phyloP scores from a whole-genome alignment of 53 echinoderm and acorn worm genomes.

The Crossaster papposus region DNA sequence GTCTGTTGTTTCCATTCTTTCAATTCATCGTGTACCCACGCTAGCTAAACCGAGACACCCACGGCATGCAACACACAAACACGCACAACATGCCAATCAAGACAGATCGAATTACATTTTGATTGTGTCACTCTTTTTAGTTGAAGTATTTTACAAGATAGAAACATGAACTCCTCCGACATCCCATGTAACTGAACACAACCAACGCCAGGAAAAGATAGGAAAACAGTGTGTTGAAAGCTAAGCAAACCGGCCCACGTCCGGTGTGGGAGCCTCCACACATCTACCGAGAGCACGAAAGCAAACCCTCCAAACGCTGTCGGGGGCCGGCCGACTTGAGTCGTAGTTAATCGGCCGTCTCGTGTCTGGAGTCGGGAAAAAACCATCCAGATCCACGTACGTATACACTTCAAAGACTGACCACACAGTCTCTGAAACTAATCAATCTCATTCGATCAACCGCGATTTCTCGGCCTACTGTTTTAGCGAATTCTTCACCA shows the following conservation, averaged over 20 bases:
- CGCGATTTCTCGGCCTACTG: constrained; percentile 6
- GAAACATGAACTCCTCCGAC: background rate
- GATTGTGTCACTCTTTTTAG: background rate
- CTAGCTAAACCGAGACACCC: too few species aligned
- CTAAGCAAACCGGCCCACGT: background rate
- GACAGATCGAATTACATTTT: constrained; percentile 23
- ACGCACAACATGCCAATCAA: background rate
- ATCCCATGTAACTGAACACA: background rate
- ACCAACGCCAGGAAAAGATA: background rate
- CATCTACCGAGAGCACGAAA: constrained; percentile 15
- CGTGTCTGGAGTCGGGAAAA: background rate
- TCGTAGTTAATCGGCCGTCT: constrained; percentile 37
- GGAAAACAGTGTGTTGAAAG: background rate
- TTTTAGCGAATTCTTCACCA: background rate
- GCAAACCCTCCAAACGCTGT: constrained; percentile 12
- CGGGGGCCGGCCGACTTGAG: background rate
- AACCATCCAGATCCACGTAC: constrained; percentile 21
- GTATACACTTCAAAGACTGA: constrained; percentile 6
- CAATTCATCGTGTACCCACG: too few species aligned
- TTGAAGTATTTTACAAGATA: background rate
- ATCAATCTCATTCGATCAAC: constrained; percentile 50
- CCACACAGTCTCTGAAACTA: background rate
- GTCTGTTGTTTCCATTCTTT: too few species aligned
- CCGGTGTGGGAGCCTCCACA: constrained; percentile 12
- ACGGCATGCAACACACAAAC: background rate